These are phyloP conservation scores for Digitonthophagus gazella DNA, from an alignment of 2,888 invertebrate species.

Conservation along the genomic window DNA sequence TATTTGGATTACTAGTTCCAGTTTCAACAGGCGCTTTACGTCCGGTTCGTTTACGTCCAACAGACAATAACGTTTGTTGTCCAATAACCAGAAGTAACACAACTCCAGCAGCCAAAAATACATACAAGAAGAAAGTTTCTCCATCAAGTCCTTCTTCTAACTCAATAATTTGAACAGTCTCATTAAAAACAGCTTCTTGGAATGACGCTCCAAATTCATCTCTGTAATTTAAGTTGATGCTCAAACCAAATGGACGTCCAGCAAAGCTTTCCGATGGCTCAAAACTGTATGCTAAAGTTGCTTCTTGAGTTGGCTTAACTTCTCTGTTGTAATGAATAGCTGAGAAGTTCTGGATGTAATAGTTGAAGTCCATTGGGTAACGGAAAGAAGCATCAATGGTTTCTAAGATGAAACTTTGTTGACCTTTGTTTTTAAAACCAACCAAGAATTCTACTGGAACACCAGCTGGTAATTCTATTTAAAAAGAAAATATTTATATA, in stretches of 20 bases:
- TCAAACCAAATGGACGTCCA: conserved; percentile 93
- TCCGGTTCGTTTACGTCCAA: conserved; percentile 70
- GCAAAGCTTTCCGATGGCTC: conserved; percentile 95
- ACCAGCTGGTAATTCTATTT: conserved; percentile 85
- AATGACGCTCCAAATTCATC: conserved; percentile 68
- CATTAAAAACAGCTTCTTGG: conserved; percentile 94
- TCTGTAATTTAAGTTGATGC: conserved; percentile 87
- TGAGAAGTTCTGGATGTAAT: conserved; percentile 98
- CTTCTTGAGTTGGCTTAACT: conserved; percentile 89
- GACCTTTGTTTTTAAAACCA: conserved; percentile 93
- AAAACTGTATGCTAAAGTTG: conserved; percentile 93
- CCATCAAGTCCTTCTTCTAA: conserved; percentile 96
- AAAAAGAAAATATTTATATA: conserved; percentile 22
- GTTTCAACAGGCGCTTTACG: conserved; percentile 72
- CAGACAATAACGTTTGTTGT: conserved; percentile 82
- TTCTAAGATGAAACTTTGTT: conserved; percentile 87
- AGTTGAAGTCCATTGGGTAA: conserved; percentile 98
- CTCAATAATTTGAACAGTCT: conserved; percentile 94
- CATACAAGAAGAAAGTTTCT: conserved; percentile 97
- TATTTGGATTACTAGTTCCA: conserved; percentile 83
- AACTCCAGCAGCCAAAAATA: conserved; percentile 88
- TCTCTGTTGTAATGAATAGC: conserved; percentile 82
- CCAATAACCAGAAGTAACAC: conserved; percentile 85
- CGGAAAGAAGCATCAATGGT: conserved; percentile 96
- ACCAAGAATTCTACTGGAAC: conserved; percentile 91